Conservation (phyloP, 2,113 vertebrate species). For the Nematolebias whitei region DNA sequence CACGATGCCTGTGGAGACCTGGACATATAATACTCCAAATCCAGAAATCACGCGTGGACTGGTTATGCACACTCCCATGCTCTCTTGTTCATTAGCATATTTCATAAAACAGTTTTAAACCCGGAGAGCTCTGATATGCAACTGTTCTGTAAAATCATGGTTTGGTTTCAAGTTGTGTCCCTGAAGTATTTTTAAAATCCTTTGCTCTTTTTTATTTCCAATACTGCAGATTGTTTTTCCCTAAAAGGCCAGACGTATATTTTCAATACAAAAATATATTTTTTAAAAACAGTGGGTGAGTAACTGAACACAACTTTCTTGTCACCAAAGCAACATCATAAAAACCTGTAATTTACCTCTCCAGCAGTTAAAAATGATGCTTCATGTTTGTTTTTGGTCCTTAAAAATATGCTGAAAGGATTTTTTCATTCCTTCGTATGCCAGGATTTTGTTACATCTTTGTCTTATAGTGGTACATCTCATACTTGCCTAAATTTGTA, state of each 20-base stretch:
- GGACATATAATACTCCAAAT: too few relatives aligned
- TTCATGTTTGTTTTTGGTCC: background rate
- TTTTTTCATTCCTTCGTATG: background rate
- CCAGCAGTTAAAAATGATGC: background rate
- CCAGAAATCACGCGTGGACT: too few relatives aligned
- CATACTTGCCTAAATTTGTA: background rate
- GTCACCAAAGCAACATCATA: background rate
- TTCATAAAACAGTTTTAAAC: background rate
- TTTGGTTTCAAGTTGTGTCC: background rate
- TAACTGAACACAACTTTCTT: too few relatives aligned
- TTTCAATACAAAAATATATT: background rate
- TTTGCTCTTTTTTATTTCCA: too few relatives aligned
- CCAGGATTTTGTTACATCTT: background rate
- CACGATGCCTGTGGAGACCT: too few relatives aligned
- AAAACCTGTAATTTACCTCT: background rate
- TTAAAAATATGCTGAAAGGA: too few relatives aligned
- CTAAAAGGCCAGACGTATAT: too few relatives aligned
- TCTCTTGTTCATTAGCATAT: background rate
- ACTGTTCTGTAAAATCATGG: background rate
- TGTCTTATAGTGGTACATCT: background rate
- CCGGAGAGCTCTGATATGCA: background rate
- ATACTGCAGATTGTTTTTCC: background rate
- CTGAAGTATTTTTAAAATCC: background rate
- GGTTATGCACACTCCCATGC: too few relatives aligned
- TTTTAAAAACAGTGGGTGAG: background rate